Percentiles rank a stretch among this genome's conserved stretches.
phyloP scores from a whole-genome alignment of 2,888 invertebrate genomes.

The Cephus nigrinus region DNA sequence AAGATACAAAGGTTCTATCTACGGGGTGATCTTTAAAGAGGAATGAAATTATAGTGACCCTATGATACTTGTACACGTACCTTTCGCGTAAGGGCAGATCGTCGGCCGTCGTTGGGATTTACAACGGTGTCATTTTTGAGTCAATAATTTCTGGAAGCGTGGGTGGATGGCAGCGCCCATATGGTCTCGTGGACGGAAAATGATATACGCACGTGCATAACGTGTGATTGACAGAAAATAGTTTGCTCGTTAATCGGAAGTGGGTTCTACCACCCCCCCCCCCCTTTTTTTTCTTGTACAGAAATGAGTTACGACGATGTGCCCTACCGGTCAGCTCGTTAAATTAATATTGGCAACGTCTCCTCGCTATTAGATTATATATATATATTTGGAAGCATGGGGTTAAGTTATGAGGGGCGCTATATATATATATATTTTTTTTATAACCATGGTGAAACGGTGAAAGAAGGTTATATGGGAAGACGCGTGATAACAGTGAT shows the following conservation, averaged over 20 bases:
- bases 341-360: conserved; percentile 4
- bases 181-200: not conserved
- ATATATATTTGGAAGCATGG: not conserved
- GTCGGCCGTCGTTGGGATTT: conserved; percentile 14
- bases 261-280: conserved; percentile 5
- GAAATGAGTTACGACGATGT: conserved; percentile 9
- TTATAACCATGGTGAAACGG: not conserved
- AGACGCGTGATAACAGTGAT: not conserved
- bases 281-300: not conserved
- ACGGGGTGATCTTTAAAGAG: not conserved
- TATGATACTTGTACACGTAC: not conserved
- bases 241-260: conserved; percentile 20
- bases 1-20: not conserved
- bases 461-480: not conserved
- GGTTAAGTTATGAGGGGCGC: not conserved
- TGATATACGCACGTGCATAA: conserved; percentile 19
- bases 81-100: conserved; percentile 5
- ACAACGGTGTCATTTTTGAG: conserved; percentile 13
- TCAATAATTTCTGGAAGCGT: conserved; percentile 14
- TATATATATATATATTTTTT: too few relatives aligned
- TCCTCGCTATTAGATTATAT: not conserved
- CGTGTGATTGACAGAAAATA: conserved; percentile 21
- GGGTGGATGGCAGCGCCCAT: conserved; percentile 13
- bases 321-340: conserved; percentile 1
- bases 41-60: not conserved